Conservation (phyloP, 1,140 invertebrate genomes). For the Diploscapter pachys region DNA sequence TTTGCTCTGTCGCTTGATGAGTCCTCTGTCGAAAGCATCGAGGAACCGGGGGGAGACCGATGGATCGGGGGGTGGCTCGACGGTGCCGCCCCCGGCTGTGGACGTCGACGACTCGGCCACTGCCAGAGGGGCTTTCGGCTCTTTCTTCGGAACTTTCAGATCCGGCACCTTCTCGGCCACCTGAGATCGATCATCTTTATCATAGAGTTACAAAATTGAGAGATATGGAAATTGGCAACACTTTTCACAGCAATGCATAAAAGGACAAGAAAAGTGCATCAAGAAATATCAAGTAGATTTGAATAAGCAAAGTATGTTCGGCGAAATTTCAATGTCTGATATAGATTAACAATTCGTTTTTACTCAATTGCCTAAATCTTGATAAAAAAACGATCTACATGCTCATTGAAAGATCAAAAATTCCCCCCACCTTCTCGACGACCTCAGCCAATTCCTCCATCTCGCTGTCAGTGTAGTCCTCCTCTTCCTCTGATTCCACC, state of each 20-base stretch:
- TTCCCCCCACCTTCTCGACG: constrained; percentile 42
- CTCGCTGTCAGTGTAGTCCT: constrained; percentile 55
- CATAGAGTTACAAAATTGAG: no score
- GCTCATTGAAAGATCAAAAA: background rate
- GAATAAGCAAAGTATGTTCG: no score
- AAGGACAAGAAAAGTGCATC: no score
- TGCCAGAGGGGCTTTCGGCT: background rate
- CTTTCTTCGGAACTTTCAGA: background rate
- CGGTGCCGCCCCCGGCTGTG: constrained; percentile 12
- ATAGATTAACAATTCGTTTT: no score
- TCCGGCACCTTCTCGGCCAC: no score
- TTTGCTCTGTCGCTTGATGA: constrained; percentile 56
- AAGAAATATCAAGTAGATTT: no score
- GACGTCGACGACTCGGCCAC: background rate
- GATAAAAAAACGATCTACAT: no score
- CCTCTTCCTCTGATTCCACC: constrained; percentile 43
- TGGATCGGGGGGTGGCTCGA: constrained; percentile 43
- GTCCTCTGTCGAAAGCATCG: constrained; percentile 50
- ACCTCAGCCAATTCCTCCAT: constrained; percentile 57
- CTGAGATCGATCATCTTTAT: no score
- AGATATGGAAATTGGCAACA: no score
- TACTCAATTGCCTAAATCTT: no score
- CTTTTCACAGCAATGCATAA: no score
- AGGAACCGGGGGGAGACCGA: constrained; percentile 40
- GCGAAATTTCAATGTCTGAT: no score